phyloP scores from a whole-genome alignment of 2,113 vertebrate species.

The Beaufortia kweichowensis region DNA sequence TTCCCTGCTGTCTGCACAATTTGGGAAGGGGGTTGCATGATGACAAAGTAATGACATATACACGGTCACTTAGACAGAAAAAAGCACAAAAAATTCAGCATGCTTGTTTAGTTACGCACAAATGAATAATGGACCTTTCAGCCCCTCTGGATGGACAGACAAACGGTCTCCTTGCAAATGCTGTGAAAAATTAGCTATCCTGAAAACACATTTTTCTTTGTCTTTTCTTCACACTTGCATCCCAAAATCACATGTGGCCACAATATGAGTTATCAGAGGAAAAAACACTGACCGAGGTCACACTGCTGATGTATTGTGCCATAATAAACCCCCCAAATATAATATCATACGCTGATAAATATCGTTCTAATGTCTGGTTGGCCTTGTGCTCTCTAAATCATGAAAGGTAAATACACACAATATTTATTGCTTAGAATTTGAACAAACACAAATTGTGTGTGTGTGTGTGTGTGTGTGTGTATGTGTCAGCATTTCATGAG shows the following conservation, averaged over 20 bases:
- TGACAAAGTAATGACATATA: slow-evolving; percentile 28
- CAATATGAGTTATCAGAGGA: slow-evolving; percentile 39
- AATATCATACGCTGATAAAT: background rate
- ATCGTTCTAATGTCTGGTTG: background rate
- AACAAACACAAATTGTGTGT: background rate
- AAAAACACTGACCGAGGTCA: slow-evolving; percentile 41
- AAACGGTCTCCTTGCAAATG: slow-evolving; percentile 45
- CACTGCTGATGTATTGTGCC: background rate
- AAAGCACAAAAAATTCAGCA: background rate
- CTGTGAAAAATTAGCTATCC: slow-evolving; percentile 56
- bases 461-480: background rate
- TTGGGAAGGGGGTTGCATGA: slow-evolving; percentile 13
- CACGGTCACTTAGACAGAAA: background rate
- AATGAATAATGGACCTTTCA: slow-evolving; percentile 49
- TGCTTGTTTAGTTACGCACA: slow-evolving; percentile 11
- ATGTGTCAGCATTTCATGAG: background rate
- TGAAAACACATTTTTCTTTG: slow-evolving; percentile 28
- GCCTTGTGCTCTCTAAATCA: background rate
- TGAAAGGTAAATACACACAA: background rate
- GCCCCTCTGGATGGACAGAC: slow-evolving; percentile 47
- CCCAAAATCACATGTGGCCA: slow-evolving; percentile 24
- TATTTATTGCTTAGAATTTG: background rate
- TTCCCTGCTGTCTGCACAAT: slow-evolving; percentile 16
- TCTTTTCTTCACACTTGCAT: background rate
- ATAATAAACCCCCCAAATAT: background rate